These are phyloP conservation scores for Antedon bifida DNA, from an alignment of 35 echinoderm and acorn worm species.

Conservation along the genomic window DNA sequence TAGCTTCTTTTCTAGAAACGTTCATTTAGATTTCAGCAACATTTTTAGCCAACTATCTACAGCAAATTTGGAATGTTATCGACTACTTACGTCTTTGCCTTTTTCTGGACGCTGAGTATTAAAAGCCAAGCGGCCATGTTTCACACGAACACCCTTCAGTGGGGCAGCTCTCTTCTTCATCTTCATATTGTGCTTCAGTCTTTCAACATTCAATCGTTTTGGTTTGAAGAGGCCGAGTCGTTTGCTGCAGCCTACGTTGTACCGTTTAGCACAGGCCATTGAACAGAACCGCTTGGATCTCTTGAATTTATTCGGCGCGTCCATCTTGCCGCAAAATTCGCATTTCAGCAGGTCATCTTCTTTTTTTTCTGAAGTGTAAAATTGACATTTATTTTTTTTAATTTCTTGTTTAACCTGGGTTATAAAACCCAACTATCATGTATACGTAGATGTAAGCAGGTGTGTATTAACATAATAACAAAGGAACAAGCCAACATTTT, in stretches of 20 bases:
- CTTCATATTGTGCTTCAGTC: slow-evolving; percentile 66
- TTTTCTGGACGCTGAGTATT: slow-evolving; percentile 15
- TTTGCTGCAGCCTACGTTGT: slow-evolving; percentile 98
- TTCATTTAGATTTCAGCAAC: too few relatives aligned
- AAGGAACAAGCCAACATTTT: too few relatives aligned
- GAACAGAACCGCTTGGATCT: slow-evolving; percentile 95
- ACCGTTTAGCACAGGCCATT: slow-evolving; percentile 93
- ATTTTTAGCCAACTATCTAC: too few relatives aligned
- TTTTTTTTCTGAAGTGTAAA: background rate
- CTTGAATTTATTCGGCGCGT: slow-evolving; percentile 78
- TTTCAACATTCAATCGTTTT: slow-evolving; percentile 34
- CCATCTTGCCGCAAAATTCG: slow-evolving; percentile 93
- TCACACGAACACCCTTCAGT: slow-evolving; percentile 70
- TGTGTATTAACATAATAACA: too few relatives aligned
- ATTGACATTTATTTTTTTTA: too few relatives aligned
- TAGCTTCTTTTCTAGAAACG: too few relatives aligned
- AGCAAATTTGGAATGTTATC: too few relatives aligned
- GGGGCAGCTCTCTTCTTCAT: slow-evolving; percentile 55
- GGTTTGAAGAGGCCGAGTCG: slow-evolving; percentile 75
- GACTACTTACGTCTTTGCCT: background rate
- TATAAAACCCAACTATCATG: too few relatives aligned
- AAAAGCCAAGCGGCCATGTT: slow-evolving; percentile 74
- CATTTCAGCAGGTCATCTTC: slow-evolving; percentile 48
- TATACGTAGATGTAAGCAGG: too few relatives aligned
- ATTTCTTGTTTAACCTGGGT: too few relatives aligned